A percentile compares a stretch with the other conserved stretches of the same genome.
Evolutionary conservation across 2,888 invertebrate genomes (phyloP).

Genomic region (Melanotus villosus): DNA sequence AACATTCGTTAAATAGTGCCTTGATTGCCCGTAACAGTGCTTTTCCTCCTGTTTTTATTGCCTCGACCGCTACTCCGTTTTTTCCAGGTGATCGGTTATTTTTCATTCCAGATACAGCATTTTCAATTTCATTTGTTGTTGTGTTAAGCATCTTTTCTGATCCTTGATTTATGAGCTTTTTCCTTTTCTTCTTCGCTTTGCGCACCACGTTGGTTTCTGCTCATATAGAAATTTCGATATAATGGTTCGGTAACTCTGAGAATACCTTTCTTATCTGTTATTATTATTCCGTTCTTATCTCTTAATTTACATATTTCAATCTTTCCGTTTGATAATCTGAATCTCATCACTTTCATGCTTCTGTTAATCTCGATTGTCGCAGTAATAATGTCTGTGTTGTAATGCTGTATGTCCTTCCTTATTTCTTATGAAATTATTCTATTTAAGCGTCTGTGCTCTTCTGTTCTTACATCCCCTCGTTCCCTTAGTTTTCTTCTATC

Average conservation of each 20-base stretch:
- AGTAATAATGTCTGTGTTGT: background rate
- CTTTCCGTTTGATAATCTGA: background rate
- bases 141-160: background rate
- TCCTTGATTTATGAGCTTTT: background rate
- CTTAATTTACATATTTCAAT: background rate
- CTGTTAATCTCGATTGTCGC: background rate
- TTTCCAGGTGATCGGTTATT: background rate
- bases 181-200: background rate
- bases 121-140: too few relatives aligned
- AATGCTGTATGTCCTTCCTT: background rate
- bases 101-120: background rate
- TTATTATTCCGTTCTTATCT: background rate
- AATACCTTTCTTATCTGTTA: background rate
- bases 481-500: background rate
- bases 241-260: background rate
- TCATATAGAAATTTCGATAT: background rate
- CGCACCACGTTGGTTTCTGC: background rate
- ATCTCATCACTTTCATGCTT: background rate
- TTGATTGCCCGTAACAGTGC: too few relatives aligned
- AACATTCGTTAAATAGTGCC: too few relatives aligned
- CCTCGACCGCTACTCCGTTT: background rate
- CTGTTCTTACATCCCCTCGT: background rate
- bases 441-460: background rate
- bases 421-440: background rate
- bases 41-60: background rate